Conservation (phyloP, 2,888 invertebrate species). For the Trichacis sp. region DNA sequence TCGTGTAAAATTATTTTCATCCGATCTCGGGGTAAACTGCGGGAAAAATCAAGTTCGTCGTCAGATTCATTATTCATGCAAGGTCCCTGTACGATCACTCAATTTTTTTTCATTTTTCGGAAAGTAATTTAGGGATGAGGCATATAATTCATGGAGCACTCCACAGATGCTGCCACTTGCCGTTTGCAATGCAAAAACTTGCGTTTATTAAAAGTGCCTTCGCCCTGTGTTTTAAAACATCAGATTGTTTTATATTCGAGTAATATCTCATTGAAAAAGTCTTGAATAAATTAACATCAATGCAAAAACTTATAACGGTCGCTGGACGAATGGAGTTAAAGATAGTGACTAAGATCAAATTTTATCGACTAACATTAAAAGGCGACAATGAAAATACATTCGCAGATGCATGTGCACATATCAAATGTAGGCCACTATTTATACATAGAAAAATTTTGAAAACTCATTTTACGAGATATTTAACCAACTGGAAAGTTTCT, state of each 20-base stretch:
- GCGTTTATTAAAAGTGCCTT: slow-evolving; percentile 54
- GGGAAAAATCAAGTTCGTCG: slow-evolving; percentile 48
- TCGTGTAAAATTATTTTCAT: no score
- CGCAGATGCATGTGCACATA: no score
- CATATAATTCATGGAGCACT: slow-evolving; percentile 49
- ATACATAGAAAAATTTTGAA: no score
- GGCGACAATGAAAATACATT: no score
- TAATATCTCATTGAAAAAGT: slow-evolving; percentile 11
- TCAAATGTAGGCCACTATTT: no score
- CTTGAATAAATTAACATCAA: neutral
- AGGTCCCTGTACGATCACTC: slow-evolving; percentile 40
- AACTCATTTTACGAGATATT: no score
- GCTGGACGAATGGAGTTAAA: no score
- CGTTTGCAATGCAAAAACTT: slow-evolving; percentile 61
- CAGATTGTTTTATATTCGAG: neutral
- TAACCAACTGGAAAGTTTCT: no score
- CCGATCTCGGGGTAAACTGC: slow-evolving; percentile 11
- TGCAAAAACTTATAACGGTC: neutral
- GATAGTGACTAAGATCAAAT: no score
- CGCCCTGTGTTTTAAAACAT: slow-evolving; percentile 5
- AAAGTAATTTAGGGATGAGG: slow-evolving; percentile 13
- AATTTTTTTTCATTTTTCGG: slow-evolving; percentile 44
- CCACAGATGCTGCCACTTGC: slow-evolving; percentile 53
- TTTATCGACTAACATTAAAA: no score
- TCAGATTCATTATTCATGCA: slow-evolving; percentile 49